Conservation (phyloP, 2,113 vertebrate species). For the Willisornis vidua region DNA sequence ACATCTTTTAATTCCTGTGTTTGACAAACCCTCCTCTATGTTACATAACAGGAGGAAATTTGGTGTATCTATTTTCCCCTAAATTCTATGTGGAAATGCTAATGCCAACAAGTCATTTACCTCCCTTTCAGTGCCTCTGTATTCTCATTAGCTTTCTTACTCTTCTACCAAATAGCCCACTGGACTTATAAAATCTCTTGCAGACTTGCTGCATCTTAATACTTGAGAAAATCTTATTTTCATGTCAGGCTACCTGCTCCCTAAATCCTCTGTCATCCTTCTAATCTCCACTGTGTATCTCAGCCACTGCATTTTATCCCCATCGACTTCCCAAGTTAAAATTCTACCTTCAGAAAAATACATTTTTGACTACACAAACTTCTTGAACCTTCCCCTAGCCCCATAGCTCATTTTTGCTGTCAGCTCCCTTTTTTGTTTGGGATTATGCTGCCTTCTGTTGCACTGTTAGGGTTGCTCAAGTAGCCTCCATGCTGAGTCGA, state of each 20-base stretch:
- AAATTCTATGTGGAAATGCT: background rate
- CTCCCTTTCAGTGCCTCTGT: background rate
- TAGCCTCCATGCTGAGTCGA: slow-evolving; percentile 69
- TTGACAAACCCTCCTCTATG: background rate
- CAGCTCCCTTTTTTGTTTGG: background rate
- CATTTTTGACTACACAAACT: background rate
- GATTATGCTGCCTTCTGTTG: slow-evolving; percentile 51
- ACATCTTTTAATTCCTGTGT: background rate
- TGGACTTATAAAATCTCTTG: slow-evolving; percentile 37
- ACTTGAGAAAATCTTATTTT: slow-evolving; percentile 60
- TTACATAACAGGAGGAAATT: background rate
- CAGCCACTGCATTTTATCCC: slow-evolving; percentile 40
- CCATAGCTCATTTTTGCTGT: background rate
- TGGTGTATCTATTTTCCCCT: background rate
- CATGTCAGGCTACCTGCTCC: slow-evolving; percentile 47
- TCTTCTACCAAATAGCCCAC: slow-evolving; percentile 26
- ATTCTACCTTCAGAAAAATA: slow-evolving; percentile 21
- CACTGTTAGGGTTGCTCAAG: slow-evolving; percentile 51
- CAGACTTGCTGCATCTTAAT: slow-evolving; percentile 40
- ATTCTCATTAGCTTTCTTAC: slow-evolving; percentile 41
- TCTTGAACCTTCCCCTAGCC: background rate
- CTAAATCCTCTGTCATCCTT: slow-evolving; percentile 65
- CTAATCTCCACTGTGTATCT: slow-evolving; percentile 48
- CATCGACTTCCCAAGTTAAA: slow-evolving; percentile 18
- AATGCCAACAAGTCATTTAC: background rate